Base-by-base conservation (phyloP, 2,888 invertebrate species). In the Onchidella celtica region DNA sequence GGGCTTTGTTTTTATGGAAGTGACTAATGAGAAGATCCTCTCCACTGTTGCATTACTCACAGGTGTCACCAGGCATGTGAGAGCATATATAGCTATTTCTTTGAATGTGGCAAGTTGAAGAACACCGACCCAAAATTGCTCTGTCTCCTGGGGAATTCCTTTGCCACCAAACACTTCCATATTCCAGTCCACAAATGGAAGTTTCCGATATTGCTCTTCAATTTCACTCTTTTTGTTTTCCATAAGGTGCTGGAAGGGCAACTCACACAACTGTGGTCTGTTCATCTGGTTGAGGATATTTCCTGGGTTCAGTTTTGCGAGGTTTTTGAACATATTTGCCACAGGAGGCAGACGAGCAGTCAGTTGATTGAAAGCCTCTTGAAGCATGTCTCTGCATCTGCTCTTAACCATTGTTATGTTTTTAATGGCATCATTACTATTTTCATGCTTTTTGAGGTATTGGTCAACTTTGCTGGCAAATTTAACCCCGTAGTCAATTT, bases 21-120 rank as follows among this genome's bases (percentile, higher is more conserved):
- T 68, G 21, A 68, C 68, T 3, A 68, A 6, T 9, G 68, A 68
- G 21, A 68, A 68, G 2, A 68, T 68, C 68, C 38, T 11, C n/a
- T 68, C 68, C 21, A 68, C n/a, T 4, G 21, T 21, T n/a, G 68
- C 68, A 36, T 68, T 68, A 38, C 34, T 68, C 1, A 11, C n/a
- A 32, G 68, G 68, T 3, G n/a, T 34, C 1, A 21, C 3, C 1
- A 68, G 68, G n/a, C 68, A 68, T 29, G 34, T 68, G 2, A 68
- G 21, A 1, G 68, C 68, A 38, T 68, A 68, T n/a, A 14, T n/a
- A 14, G 36, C 68, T 3, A 68, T 2, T 17, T 6, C n/a, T 6
- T 9, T 2, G 36, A 34, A 68, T n/a, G 6, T 2, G 14, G 14
- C 34, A 17, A 14, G 2, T n/a, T 68, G 6, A 17, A 14, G 32